Evolutionary conservation across 1,140 invertebrate genomes (phyloP).

Genomic region (Plutomurus gul): DNA sequence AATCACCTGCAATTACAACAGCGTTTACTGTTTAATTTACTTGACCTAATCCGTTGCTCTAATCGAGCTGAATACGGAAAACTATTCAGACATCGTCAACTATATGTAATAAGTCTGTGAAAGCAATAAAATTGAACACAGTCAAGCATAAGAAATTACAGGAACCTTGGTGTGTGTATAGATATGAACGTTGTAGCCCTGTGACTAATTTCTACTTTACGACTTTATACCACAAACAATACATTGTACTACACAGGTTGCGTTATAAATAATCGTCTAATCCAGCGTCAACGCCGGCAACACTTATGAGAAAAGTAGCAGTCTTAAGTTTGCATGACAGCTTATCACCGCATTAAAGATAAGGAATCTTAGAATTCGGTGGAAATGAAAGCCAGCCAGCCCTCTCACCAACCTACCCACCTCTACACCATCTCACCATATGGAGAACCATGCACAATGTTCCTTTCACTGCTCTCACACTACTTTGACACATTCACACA

Average conservation of each 20-base stretch:
- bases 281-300: no score
- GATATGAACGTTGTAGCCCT: background rate
- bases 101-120: no score
- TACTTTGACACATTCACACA: background rate
- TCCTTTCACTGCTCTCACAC: background rate
- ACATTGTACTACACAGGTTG: background rate
- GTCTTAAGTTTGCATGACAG: background rate
- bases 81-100: no score
- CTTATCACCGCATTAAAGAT: background rate
- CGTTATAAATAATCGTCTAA: no score
- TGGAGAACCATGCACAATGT: no score
- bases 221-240: background rate
- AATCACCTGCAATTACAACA: background rate
- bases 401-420: background rate
- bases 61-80: background rate
- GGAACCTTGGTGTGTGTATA: background rate
- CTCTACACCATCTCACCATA: no score
- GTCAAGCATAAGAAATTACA: conserved; percentile 4
- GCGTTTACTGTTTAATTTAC: background rate
- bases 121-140: conserved; percentile 6
- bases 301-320: background rate
- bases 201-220: background rate
- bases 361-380: background rate
- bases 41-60: background rate
- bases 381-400: conserved; percentile 6